These are phyloP conservation scores for Cheirogaleus major DNA, from an alignment of 2,797 vertebrate genomes.

Conservation along the genomic window DNA sequence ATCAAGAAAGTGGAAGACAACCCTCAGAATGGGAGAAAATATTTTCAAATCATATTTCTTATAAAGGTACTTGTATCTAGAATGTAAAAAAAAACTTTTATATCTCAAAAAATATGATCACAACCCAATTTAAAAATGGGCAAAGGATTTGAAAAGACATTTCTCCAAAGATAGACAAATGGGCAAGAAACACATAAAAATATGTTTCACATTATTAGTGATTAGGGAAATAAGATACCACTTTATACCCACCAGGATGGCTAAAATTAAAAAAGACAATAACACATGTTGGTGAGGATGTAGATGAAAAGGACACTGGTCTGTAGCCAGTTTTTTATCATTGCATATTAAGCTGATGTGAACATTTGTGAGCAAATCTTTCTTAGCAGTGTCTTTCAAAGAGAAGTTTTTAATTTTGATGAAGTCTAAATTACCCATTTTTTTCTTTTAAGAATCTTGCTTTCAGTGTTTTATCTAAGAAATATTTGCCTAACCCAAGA, in stretches of 20 bases:
- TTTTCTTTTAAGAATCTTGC: background rate
- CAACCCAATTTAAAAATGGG: background rate
- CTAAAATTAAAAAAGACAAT: background rate
- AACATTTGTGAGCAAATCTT: background rate
- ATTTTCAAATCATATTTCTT: background rate
- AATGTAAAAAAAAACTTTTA: background rate
- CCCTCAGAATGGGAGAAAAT: background rate
- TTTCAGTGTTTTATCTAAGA: background rate
- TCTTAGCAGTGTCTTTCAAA: background rate
- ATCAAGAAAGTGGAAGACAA: background rate
- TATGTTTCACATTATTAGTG: background rate
- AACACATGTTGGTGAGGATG: background rate
- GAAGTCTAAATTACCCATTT: background rate
- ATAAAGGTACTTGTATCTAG: background rate
- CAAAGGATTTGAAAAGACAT: background rate
- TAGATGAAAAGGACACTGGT: background rate
- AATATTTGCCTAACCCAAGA: background rate
- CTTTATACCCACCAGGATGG: background rate
- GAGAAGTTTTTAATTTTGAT: background rate
- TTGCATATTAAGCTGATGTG: background rate
- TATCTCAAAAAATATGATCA: background rate
- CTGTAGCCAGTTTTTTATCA: background rate
- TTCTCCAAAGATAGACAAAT: background rate
- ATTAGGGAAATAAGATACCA: background rate
- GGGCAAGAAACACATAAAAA: background rate